phyloP scores from a whole-genome alignment of 2,797 vertebrate species.

The Anguilla marmorata region DNA sequence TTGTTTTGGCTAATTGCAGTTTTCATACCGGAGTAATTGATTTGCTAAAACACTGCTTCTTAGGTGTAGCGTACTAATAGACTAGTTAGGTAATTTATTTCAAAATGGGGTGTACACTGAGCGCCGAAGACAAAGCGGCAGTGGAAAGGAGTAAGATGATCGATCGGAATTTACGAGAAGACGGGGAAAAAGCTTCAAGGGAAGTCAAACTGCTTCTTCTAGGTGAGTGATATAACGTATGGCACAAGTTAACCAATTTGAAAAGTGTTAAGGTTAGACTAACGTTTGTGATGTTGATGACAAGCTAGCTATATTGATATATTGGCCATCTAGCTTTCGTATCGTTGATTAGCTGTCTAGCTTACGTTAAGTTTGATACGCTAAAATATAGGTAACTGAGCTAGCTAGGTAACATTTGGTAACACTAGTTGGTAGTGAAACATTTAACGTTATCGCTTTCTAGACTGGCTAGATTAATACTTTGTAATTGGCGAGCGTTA shows the following conservation, averaged over 20 bases:
- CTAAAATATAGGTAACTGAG: neutral
- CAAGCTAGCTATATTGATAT: neutral
- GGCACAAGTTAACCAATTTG: neutral
- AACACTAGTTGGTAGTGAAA: no score
- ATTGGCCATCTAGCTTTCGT: neutral
- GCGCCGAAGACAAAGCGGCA: slow-evolving; percentile 93
- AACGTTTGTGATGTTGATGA: neutral
- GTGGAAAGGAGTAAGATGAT: slow-evolving; percentile 96
- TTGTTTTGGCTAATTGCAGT: neutral
- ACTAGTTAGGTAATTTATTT: neutral
- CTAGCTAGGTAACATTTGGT: neutral
- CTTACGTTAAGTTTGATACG: neutral
- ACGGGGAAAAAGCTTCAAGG: slow-evolving; percentile 89
- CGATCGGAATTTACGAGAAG: slow-evolving; percentile 89
- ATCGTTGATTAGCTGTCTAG: neutral
- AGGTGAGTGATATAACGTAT: slow-evolving; percentile 72
- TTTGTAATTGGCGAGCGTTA: no score
- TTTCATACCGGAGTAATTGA: slow-evolving; percentile 38
- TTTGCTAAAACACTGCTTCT: slow-evolving; percentile 28
- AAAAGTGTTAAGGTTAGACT: neutral
- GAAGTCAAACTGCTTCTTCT: slow-evolving; percentile 97
- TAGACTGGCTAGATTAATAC: no score
- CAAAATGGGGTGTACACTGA: slow-evolving; percentile 92
- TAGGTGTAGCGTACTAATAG: neutral
- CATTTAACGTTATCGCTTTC: no score